A percentile compares a stretch with the other conserved stretches of the same genome.
These are phyloP conservation scores for Drosophila glabriapex DNA, from an alignment of 2,888 invertebrate species.

Conservation along the genomic window DNA sequence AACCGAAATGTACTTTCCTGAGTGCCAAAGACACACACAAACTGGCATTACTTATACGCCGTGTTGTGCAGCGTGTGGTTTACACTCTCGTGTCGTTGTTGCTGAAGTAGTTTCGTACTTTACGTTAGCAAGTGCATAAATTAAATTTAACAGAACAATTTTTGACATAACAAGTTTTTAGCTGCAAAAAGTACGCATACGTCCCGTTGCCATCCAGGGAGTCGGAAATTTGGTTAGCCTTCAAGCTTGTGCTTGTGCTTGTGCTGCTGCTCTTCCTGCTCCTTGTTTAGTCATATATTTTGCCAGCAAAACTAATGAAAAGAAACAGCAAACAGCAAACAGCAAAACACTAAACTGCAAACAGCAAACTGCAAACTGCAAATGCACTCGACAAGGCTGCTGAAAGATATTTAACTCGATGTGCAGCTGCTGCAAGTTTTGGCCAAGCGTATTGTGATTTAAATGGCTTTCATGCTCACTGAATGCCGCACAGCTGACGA, in stretches of 20 bases:
- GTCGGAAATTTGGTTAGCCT: constrained; percentile 32
- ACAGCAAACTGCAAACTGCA: constrained; percentile 16
- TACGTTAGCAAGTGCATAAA: constrained; percentile 61
- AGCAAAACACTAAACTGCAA: constrained; percentile 18
- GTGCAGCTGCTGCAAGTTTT: constrained; percentile 34
- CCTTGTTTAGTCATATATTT: constrained; percentile 36
- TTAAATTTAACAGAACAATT: constrained; percentile 58
- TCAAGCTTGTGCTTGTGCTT: constrained; percentile 27
- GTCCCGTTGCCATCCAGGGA: constrained; percentile 37
- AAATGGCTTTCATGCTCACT: constrained; percentile 57
- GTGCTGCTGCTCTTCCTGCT: constrained; percentile 11
- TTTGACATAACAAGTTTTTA: constrained; percentile 48
- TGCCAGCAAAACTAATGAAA: constrained; percentile 42
- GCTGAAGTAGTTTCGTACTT: constrained; percentile 41
- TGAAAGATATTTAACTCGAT: constrained; percentile 28
- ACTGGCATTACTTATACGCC: constrained; percentile 50
- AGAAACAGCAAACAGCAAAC: constrained; percentile 40
- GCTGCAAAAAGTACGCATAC: constrained; percentile 36
- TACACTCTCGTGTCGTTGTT: constrained; percentile 41
- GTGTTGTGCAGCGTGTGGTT: constrained; percentile 44
- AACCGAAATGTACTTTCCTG: constrained; percentile 43
- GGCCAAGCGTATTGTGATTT: constrained; percentile 38
- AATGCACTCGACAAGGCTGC: constrained; percentile 29
- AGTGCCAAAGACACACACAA: constrained; percentile 29
- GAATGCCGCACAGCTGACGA: constrained; percentile 66